phyloP scores from a whole-genome alignment of 2,888 invertebrate genomes.

The Lycophotia porphyrea region DNA sequence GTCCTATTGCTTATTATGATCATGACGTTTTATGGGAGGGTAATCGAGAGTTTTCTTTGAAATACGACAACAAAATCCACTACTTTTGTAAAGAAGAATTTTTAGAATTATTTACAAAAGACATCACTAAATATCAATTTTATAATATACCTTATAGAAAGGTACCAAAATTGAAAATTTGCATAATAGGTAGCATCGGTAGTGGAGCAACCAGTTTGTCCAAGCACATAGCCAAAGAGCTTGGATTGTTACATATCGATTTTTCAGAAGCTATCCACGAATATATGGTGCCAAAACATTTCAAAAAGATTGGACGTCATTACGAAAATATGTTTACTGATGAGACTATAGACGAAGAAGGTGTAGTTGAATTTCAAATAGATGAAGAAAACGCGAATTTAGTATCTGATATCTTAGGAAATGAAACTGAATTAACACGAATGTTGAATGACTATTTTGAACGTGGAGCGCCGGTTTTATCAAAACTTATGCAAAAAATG shows the following conservation, averaged over 20 bases:
- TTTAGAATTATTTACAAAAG: slow-evolving; percentile 85
- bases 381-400: slow-evolving; percentile 81
- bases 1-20: slow-evolving; percentile 91
- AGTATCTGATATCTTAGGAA: slow-evolving; percentile 76
- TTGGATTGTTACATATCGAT: slow-evolving; percentile 89
- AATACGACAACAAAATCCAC: slow-evolving; percentile 89
- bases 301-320: slow-evolving; percentile 83
- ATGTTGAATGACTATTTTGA: slow-evolving; percentile 87
- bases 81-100: slow-evolving; percentile 88
- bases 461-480: slow-evolving; percentile 84
- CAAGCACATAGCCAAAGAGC: slow-evolving; percentile 87
- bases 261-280: slow-evolving; percentile 82
- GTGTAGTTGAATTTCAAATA: slow-evolving; percentile 78
- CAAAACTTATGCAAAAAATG: slow-evolving; percentile 83
- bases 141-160: slow-evolving; percentile 82
- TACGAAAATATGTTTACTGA: slow-evolving; percentile 85
- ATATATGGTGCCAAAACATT: slow-evolving; percentile 82
- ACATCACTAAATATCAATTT: slow-evolving; percentile 87
- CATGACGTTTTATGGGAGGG: slow-evolving; percentile 91
- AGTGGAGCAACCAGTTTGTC: slow-evolving; percentile 89
- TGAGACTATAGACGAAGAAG: slow-evolving; percentile 78
- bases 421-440: slow-evolving; percentile 81
- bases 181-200: slow-evolving; percentile 89
- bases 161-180: slow-evolving; percentile 89
- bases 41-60: slow-evolving; percentile 88